Evolutionary conservation across 2,888 invertebrate species (phyloP).

Genomic region (Scaptomyza reducta): DNA sequence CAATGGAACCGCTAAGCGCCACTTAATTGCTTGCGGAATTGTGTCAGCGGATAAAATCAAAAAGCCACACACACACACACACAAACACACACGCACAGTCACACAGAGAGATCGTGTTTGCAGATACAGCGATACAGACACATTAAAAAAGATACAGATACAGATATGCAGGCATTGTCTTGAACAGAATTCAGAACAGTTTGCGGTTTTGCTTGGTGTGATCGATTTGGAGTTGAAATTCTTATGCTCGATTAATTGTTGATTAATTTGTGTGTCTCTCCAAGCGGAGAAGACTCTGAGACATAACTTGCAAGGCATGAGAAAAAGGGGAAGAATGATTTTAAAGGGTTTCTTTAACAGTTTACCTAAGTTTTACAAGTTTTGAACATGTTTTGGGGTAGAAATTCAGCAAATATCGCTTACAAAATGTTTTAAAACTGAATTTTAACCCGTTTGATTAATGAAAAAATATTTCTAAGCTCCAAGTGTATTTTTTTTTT

Average conservation of each 20-base stretch:
- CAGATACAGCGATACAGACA: conserved; percentile 53
- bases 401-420: too few species aligned
- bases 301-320: conserved; percentile 11
- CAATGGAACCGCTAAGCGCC: conserved; percentile 1
- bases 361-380: too few species aligned
- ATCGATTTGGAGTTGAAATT: conserved; percentile 29
- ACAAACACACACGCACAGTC: conserved; percentile 53
- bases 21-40: conserved; percentile 76
- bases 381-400: too few species aligned
- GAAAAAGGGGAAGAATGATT: conserved; percentile 7
- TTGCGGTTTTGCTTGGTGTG: not conserved
- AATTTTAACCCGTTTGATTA: too few species aligned
- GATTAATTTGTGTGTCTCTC: conserved; percentile 46
- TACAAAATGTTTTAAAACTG: too few species aligned
- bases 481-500: too few species aligned
- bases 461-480: too few species aligned
- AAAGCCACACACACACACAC: conserved; percentile 44
- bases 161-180: conserved; percentile 13
- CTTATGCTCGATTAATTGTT: conserved; percentile 60
- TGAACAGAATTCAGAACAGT: not conserved
- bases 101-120: conserved; percentile 71
- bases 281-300: conserved; percentile 1
- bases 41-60: conserved; percentile 74
- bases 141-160: conserved; percentile 47
- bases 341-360: too few species aligned